Evolutionary conservation across 2,113 vertebrate genomes (phyloP).

Genomic region (Mobula birostris): DNA sequence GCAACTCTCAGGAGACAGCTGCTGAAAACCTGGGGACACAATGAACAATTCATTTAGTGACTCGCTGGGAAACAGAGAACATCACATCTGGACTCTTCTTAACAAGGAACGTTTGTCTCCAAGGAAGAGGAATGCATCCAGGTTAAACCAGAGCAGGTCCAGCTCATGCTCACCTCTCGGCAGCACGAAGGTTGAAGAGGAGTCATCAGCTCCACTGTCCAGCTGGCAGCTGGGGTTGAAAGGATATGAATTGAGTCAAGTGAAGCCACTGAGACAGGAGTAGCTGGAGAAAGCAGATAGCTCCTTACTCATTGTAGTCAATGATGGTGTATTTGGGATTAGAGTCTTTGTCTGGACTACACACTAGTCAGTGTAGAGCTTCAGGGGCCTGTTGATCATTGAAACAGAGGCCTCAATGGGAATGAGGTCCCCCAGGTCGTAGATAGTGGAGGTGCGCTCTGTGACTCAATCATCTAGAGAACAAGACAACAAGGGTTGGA

Average conservation of each 20-base stretch:
- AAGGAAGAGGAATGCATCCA: conserved; percentile 23
- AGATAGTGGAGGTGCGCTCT: neutral
- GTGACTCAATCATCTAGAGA: neutral
- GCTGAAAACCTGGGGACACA: too few species aligned
- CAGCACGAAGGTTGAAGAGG: neutral
- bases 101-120: neutral
- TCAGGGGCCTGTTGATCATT: neutral
- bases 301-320: conserved; percentile 7
- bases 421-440: conserved; percentile 12
- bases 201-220: neutral
- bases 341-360: conserved; percentile 5
- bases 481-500: neutral
- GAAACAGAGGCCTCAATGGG: neutral
- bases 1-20: too few species aligned
- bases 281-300: neutral
- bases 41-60: too few species aligned
- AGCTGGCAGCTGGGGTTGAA: neutral
- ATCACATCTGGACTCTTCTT: neutral
- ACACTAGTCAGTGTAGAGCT: neutral
- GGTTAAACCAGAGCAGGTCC: neutral
- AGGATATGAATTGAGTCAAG: neutral
- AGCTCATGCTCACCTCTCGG: neutral
- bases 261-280: neutral
- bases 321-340: neutral
- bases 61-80: neutral